Percentiles rank a stretch among this genome's conserved stretches.
Conservation (phyloP, 2,113 vertebrate species). For the Oncorhynchus gorbuscha region DNA sequence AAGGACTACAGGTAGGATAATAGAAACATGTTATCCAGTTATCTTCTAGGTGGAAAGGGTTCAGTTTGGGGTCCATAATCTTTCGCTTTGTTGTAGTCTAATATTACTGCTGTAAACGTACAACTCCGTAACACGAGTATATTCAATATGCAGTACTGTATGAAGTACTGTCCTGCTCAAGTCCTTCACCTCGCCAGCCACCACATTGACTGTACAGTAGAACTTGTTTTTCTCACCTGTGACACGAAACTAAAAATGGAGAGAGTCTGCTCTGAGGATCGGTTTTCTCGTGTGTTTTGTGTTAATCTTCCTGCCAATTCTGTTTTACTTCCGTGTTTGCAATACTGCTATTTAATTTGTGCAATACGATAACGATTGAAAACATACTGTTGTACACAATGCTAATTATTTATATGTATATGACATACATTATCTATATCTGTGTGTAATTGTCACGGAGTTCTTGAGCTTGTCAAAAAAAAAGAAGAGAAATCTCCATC, state of each 20-base stretch:
- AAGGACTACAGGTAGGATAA: conserved; percentile 4
- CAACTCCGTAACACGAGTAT: too few species aligned
- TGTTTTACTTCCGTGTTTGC: conserved; percentile 26
- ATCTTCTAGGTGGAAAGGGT: too few species aligned
- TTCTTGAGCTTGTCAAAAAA: conserved; percentile 12
- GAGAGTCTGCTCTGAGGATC: not conserved
- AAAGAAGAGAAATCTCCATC: conserved; percentile 19
- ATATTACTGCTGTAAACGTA: too few species aligned
- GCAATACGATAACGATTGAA: conserved; percentile 36
- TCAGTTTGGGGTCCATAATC: too few species aligned
- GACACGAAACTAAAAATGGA: not conserved
- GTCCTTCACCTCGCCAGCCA: not conserved
- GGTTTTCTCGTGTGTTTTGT: not conserved
- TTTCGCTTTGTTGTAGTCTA: too few species aligned
- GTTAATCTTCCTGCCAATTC: conserved; percentile 1
- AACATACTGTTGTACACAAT: conserved; percentile 12
- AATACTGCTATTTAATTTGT: conserved; percentile 36
- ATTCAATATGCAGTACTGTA: not conserved
- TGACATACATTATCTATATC: conserved; percentile 17
- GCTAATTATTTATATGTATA: conserved; percentile 32
- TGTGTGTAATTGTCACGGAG: conserved; percentile 27
- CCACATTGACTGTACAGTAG: not conserved
- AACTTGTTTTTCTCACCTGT: not conserved
- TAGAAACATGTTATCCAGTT: too few species aligned
- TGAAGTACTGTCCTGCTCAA: not conserved